Evolutionary conservation across 2,888 invertebrate species (phyloP).

Genomic region (Drosophila robusta): DNA sequence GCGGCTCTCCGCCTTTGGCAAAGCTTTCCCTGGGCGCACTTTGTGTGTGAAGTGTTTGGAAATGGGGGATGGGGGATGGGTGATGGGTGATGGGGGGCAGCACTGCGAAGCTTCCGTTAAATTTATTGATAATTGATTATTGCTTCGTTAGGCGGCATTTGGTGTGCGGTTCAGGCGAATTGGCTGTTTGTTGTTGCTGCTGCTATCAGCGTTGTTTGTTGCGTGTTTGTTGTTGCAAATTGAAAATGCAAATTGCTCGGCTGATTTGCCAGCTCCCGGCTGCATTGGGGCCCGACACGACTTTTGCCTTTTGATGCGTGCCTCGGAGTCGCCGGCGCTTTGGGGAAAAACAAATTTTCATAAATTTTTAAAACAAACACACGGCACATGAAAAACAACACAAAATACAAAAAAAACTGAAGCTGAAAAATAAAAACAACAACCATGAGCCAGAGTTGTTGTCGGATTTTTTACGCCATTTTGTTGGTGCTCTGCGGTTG

Average conservation of each 20-base stretch:
- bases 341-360: constrained; percentile 78
- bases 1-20: constrained; percentile 21
- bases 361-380: constrained; percentile 81
- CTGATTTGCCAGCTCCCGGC: constrained; percentile 57
- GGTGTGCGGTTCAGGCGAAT: constrained; percentile 43
- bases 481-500: constrained; percentile 52
- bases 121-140: constrained; percentile 83
- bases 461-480: constrained; percentile 70
- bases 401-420: constrained; percentile 8
- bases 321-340: constrained; percentile 41
- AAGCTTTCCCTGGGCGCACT: constrained; percentile 39
- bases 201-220: constrained; percentile 27
- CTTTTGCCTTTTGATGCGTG: constrained; percentile 48
- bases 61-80: not conserved
- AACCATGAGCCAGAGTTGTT: constrained; percentile 33
- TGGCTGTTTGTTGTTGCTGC: constrained; percentile 17
- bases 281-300: constrained; percentile 29
- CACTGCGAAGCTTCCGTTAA: constrained; percentile 38
- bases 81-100: not conserved
- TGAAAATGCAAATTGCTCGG: constrained; percentile 81
- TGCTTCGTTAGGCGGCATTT: constrained; percentile 74
- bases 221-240: constrained; percentile 76
- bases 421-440: constrained; percentile 6
- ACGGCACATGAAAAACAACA: constrained; percentile 31
- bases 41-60: not conserved